Percentiles rank a stretch among this genome's conserved stretches.
These are phyloP conservation scores for Saturnia japonica DNA, from an alignment of 2,888 invertebrate species.

Conservation along the genomic window DNA sequence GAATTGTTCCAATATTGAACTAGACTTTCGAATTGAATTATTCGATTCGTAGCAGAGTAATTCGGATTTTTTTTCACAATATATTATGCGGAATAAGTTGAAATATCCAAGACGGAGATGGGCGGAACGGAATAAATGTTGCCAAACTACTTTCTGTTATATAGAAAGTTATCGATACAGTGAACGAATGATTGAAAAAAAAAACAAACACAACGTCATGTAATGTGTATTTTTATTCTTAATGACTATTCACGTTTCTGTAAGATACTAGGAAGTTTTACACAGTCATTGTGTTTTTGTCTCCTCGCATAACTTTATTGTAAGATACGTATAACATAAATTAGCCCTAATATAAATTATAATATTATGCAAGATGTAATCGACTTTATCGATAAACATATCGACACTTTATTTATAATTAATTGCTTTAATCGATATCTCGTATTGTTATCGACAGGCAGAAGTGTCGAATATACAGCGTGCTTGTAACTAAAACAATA, in stretches of 20 bases:
- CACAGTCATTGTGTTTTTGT: not conserved
- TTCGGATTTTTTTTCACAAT: too few species aligned
- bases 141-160: not conserved
- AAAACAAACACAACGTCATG: constrained; percentile 2
- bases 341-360: too few species aligned
- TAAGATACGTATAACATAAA: constrained; percentile 2
- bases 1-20: too few species aligned
- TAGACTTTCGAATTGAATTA: too few species aligned
- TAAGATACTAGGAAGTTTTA: not conserved
- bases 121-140: not conserved
- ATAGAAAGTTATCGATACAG: not conserved
- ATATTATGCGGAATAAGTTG: too few species aligned
- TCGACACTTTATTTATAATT: not conserved
- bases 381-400: not conserved
- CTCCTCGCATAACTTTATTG: not conserved
- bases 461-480: not conserved
- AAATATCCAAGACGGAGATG: not conserved
- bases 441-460: not conserved
- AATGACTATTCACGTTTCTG: not conserved
- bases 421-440: not conserved
- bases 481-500: too few species aligned
- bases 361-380: not conserved
- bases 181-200: not conserved
- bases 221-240: not conserved
- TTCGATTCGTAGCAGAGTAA: too few species aligned